phyloP scores from a whole-genome alignment of 2,797 vertebrate species.

The Sus cebifrons region DNA sequence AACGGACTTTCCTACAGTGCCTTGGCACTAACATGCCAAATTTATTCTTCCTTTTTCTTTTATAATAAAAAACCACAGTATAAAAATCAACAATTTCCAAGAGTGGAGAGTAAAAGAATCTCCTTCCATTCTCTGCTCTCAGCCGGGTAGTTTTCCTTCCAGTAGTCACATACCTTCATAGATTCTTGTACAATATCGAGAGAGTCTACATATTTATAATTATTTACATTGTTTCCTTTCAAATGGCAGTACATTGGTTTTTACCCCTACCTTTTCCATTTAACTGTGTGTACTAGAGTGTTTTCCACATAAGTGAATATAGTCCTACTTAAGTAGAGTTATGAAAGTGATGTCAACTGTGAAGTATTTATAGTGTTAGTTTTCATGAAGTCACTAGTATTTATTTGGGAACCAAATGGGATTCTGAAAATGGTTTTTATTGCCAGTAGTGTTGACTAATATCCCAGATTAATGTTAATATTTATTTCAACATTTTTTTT shows the following conservation, averaged over 20 bases:
- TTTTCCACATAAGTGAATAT: neutral
- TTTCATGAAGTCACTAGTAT: constrained; percentile 2
- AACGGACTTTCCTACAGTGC: neutral
- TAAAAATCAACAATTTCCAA: neutral
- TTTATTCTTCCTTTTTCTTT: neutral
- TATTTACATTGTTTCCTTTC: neutral
- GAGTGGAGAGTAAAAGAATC: neutral
- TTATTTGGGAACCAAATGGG: constrained; percentile 7
- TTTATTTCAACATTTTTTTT: constrained; percentile 1
- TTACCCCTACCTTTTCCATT: neutral
- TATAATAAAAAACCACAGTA: neutral
- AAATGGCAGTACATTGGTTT: neutral
- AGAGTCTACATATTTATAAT: neutral
- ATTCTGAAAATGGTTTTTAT: constrained; percentile 43
- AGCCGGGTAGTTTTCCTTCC: neutral
- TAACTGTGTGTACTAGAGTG: neutral
- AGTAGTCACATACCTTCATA: neutral
- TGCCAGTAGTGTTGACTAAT: neutral
- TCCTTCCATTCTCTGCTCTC: neutral
- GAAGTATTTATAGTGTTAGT: neutral
- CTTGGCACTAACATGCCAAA: neutral
- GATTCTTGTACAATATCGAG: neutral
- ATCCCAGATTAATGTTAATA: neutral
- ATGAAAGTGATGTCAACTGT: neutral
- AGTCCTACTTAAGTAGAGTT: neutral